Evolutionary conservation across 2,888 invertebrate species (phyloP).

Genomic region (Geotrupes spiniger): DNA sequence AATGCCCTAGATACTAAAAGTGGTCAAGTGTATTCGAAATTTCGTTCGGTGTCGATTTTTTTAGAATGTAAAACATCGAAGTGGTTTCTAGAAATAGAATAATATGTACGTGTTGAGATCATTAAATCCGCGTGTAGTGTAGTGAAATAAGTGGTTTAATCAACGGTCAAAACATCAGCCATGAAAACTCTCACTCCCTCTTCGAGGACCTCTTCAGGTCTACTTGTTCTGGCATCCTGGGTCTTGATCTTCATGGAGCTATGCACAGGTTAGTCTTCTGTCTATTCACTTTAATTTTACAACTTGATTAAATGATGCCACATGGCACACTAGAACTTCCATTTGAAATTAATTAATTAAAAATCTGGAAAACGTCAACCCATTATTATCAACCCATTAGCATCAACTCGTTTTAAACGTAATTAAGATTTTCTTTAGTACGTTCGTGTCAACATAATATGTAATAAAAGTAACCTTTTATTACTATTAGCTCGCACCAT

Average conservation of each 20-base stretch:
- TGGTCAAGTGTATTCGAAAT: no score
- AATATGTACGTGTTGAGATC: slow-evolving; percentile 15
- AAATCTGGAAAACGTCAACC: no score
- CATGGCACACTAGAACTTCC: no score
- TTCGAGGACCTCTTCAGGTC: slow-evolving; percentile 37
- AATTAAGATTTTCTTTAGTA: not conserved
- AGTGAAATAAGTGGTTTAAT: slow-evolving; percentile 31
- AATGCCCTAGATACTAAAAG: slow-evolving; percentile 40
- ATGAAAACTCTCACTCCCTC: slow-evolving; percentile 37
- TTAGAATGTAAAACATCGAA: not conserved
- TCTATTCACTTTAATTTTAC: no score
- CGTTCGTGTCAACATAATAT: slow-evolving; percentile 4
- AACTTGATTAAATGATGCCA: no score
- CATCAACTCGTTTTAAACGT: no score
- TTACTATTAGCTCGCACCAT: not conserved
- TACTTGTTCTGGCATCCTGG: slow-evolving; percentile 39
- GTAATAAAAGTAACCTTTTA: slow-evolving; percentile 4
- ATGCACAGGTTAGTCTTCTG: slow-evolving; percentile 36
- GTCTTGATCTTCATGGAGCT: slow-evolving; percentile 40
- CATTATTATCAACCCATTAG: no score
- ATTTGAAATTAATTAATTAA: no score
- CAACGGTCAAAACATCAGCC: slow-evolving; percentile 30
- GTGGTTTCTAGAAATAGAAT: slow-evolving; percentile 4
- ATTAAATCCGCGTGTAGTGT: slow-evolving; percentile 32
- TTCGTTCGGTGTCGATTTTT: no score